A percentile compares a stretch with the other conserved stretches of the same genome.
Evolutionary conservation across 2,113 vertebrate genomes (phyloP).

Genomic region (Platanista minor): DNA sequence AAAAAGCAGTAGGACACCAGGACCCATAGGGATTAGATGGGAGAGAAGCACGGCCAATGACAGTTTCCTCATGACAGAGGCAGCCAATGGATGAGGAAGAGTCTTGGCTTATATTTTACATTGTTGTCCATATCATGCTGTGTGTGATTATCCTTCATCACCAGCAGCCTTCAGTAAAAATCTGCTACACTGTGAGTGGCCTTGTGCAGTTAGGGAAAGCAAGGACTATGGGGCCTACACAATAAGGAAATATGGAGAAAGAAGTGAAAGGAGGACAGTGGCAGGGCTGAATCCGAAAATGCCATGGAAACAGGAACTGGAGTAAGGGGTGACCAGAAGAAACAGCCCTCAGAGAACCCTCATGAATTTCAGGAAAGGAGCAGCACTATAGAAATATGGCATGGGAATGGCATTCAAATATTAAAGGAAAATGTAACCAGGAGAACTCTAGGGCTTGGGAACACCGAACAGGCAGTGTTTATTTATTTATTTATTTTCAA

Average conservation of each 20-base stretch:
- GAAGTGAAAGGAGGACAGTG: neutral
- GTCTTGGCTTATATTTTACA: neutral
- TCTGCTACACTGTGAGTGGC: neutral
- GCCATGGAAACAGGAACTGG: neutral
- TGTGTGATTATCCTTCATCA: neutral
- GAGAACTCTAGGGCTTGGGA: neutral
- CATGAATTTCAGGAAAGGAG: no score
- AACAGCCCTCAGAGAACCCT: neutral
- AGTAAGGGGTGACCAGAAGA: neutral
- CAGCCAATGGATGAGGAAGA: fast-evolving
- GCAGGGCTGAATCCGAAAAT: neutral
- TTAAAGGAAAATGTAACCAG: neutral
- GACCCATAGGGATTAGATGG: fast-evolving
- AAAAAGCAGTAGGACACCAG: neutral
- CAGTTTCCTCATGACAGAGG: neutral
- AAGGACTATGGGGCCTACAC: neutral
- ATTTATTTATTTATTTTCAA: no score
- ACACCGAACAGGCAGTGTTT: neutral
- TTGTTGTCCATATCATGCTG: fast-evolving
- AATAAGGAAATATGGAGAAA: neutral
- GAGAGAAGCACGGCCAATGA: neutral
- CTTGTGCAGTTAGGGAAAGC: neutral
- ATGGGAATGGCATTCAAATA: neutral
- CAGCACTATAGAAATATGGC: fast-evolving
- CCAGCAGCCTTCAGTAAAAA: neutral